A percentile compares a stretch with the other conserved stretches of the same genome.
These are phyloP conservation scores for Xerus rutilus DNA, from an alignment of 2,797 vertebrate species.

Conservation along the genomic window DNA sequence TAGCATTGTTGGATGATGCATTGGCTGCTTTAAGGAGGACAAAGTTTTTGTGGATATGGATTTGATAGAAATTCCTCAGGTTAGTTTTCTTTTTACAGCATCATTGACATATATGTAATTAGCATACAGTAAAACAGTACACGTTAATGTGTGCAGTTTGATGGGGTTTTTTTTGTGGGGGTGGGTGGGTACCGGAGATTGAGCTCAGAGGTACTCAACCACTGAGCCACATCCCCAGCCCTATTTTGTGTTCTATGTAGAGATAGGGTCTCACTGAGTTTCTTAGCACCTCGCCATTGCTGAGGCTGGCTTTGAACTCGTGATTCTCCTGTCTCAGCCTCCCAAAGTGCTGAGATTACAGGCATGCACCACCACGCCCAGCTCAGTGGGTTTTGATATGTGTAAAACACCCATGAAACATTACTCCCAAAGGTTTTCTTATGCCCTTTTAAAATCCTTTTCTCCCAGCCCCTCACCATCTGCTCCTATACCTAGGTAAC, in stretches of 20 bases:
- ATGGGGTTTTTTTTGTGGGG: neutral
- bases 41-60: neutral
- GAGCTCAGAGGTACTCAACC: too few species aligned
- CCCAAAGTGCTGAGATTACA: too few species aligned
- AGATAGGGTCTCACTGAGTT: too few species aligned
- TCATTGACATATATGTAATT: slow-evolving; percentile 32
- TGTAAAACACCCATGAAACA: slow-evolving; percentile 27
- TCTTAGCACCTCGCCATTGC: too few species aligned
- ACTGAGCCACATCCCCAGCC: too few species aligned
- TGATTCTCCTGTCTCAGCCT: too few species aligned
- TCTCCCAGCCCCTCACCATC: neutral
- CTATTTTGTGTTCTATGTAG: too few species aligned
- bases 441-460: neutral
- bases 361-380: too few species aligned
- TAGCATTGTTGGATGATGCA: neutral
- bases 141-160: slow-evolving; percentile 2
- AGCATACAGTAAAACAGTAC: neutral
- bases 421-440: neutral
- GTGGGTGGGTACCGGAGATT: too few species aligned
- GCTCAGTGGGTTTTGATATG: neutral
- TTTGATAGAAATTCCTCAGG: slow-evolving; percentile 3
- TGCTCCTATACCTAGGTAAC: neutral
- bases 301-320: too few species aligned
- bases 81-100: neutral
- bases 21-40: slow-evolving; percentile 30